A percentile compares a stretch with the other conserved stretches of the same genome.
Conservation (phyloP, 2,888 invertebrate genomes). For the Theretra japonica region DNA sequence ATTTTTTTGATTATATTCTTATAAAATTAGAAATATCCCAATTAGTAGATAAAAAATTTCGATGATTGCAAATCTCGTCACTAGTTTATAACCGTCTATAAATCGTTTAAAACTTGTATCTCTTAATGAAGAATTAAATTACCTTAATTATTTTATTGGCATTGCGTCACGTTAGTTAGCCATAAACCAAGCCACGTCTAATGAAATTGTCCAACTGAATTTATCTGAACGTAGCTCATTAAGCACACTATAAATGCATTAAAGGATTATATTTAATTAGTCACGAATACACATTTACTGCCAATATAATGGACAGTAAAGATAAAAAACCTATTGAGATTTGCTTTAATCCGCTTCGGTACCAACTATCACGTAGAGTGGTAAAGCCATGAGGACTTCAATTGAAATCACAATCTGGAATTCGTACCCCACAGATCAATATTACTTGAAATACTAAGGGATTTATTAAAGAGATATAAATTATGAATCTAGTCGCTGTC, state of each 20-base stretch:
- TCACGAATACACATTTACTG: background rate
- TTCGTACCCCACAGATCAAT: too few species aligned
- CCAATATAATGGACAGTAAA: background rate
- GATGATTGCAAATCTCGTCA: too few species aligned
- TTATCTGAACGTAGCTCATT: background rate
- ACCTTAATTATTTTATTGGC: background rate
- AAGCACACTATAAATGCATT: background rate
- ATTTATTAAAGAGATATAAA: too few species aligned
- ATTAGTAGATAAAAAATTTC: too few species aligned
- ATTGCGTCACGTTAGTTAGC: background rate
- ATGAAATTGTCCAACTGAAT: background rate
- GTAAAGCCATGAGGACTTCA: too few species aligned
- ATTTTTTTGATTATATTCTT: too few species aligned
- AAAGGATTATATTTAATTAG: constrained; percentile 12
- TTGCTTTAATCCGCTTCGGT: background rate
- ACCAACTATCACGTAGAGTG: background rate
- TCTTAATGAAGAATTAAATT: background rate
- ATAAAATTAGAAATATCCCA: too few species aligned
- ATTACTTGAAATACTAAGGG: too few species aligned
- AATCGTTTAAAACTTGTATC: background rate
- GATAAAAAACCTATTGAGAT: background rate
- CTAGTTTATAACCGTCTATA: background rate
- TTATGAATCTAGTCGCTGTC: too few species aligned
- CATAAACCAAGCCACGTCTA: background rate
- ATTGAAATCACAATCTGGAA: too few species aligned